A percentile compares a stretch with the other conserved stretches of the same genome.
phyloP scores from a whole-genome alignment of 92 coral and sea anemone species.

The Porites divaricata region DNA sequence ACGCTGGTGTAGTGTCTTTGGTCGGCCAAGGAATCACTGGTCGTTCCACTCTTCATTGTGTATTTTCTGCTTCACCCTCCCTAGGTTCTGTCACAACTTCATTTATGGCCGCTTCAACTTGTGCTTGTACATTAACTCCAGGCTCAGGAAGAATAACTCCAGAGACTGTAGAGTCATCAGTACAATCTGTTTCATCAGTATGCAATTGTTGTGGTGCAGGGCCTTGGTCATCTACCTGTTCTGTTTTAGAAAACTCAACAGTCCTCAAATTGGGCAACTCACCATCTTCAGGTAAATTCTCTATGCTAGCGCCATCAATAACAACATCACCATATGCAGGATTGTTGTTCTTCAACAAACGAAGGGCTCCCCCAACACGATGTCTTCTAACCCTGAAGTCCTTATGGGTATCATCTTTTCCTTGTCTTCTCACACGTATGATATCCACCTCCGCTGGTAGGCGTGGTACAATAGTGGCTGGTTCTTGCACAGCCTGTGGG shows the following conservation, averaged over 20 bases:
- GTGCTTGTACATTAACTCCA: slow-evolving; percentile 43
- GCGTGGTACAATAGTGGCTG: too few relatives aligned
- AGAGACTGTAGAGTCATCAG: slow-evolving; percentile 42
- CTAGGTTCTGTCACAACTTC: neutral
- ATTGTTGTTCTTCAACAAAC: slow-evolving; percentile 47
- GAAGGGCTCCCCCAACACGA: slow-evolving; percentile 30
- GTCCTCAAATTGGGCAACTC: too few relatives aligned
- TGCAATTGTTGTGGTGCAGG: slow-evolving; percentile 42
- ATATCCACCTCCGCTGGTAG: too few relatives aligned
- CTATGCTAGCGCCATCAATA: neutral
- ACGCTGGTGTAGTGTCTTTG: slow-evolving; percentile 14
- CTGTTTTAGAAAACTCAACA: slow-evolving; percentile 7
- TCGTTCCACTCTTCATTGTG: too few relatives aligned
- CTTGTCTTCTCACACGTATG: slow-evolving; percentile 48
- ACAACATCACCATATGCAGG: slow-evolving; percentile 4
- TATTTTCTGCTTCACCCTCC: too few relatives aligned
- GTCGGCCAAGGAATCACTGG: too few relatives aligned
- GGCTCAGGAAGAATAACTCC: slow-evolving; percentile 46
- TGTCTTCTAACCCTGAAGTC: slow-evolving; percentile 49
- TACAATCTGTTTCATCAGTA: neutral
- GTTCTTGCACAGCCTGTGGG: too few relatives aligned
- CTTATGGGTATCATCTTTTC: slow-evolving; percentile 51
- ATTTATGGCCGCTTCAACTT: slow-evolving; percentile 18
- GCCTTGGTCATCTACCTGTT: slow-evolving; percentile 30
- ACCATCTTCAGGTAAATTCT: too few relatives aligned